These are phyloP conservation scores for Phainopepla nitens DNA, from an alignment of 2,113 vertebrate species.

Conservation along the genomic window DNA sequence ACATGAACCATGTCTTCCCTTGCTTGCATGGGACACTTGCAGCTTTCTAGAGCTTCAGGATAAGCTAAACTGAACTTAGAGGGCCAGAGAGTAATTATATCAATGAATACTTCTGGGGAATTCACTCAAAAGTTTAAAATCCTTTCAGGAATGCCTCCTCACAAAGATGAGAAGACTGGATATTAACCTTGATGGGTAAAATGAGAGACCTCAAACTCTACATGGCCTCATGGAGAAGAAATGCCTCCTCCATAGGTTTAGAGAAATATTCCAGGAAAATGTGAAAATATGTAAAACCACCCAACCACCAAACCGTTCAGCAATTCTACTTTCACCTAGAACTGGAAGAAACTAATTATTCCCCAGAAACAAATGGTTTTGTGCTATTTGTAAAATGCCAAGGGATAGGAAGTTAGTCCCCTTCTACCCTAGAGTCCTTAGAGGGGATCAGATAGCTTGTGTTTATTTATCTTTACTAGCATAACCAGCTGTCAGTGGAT, in stretches of 20 bases:
- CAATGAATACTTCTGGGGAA: background rate
- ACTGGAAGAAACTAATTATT: background rate
- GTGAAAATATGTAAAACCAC: background rate
- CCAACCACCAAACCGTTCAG: background rate
- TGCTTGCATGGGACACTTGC: background rate
- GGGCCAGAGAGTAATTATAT: background rate
- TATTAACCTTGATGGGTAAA: slow-evolving; percentile 1
- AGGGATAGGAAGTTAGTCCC: background rate
- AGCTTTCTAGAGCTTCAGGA: background rate
- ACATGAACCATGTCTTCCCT: background rate
- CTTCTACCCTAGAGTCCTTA: background rate
- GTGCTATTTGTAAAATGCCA: background rate
- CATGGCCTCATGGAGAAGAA: background rate
- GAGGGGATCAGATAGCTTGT: slow-evolving; percentile 2
- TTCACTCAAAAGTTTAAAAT: slow-evolving; percentile 12
- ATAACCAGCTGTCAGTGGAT: slow-evolving; percentile 35
- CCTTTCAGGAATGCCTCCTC: background rate
- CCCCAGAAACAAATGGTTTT: slow-evolving; percentile 10
- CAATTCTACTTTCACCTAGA: background rate
- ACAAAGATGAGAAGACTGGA: background rate
- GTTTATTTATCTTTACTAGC: slow-evolving; percentile 46
- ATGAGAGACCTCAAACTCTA: background rate
- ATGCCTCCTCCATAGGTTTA: background rate
- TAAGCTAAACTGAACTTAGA: background rate
- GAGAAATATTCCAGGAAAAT: background rate